Percentiles rank a stretch among this genome's conserved stretches.
phyloP scores from a whole-genome alignment of 2,888 invertebrate species.

The Pheosia gnoma region DNA sequence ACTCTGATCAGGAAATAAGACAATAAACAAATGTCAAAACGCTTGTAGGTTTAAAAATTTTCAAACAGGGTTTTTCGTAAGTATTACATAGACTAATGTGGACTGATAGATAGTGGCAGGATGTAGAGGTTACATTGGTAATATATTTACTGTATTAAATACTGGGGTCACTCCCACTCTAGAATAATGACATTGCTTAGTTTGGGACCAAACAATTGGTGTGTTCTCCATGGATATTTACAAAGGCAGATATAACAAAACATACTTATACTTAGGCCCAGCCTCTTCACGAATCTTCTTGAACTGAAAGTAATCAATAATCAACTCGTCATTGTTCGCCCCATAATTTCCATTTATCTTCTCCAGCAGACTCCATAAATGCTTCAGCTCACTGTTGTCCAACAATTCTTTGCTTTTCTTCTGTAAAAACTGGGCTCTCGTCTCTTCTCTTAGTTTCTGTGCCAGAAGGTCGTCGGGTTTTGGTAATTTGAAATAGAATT shows the following conservation, averaged over 20 bases:
- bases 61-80: too few relatives aligned
- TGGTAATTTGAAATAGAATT: conserved; percentile 91
- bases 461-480: conserved; percentile 89
- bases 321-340: conserved; percentile 87
- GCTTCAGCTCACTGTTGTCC: conserved; percentile 94
- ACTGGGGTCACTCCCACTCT: too few relatives aligned
- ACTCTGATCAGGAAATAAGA: too few relatives aligned
- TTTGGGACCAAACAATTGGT: too few relatives aligned
- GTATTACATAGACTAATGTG: too few relatives aligned
- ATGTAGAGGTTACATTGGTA: too few relatives aligned
- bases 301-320: conserved; percentile 94
- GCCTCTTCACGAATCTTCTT: conserved; percentile 90
- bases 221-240: too few relatives aligned
- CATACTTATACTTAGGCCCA: conserved; percentile 88
- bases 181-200: too few relatives aligned
- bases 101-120: too few relatives aligned
- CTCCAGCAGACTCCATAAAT: conserved; percentile 93
- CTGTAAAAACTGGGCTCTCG: conserved; percentile 93
- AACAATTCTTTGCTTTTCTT: conserved; percentile 92
- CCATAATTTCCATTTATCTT: conserved; percentile 91
- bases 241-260: not conserved
- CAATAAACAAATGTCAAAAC: too few relatives aligned
- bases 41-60: too few relatives aligned
- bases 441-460: conserved; percentile 94
- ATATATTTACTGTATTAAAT: too few relatives aligned